Conservation (phyloP, 2,888 invertebrate species). For the Drosophila histrio region DNA sequence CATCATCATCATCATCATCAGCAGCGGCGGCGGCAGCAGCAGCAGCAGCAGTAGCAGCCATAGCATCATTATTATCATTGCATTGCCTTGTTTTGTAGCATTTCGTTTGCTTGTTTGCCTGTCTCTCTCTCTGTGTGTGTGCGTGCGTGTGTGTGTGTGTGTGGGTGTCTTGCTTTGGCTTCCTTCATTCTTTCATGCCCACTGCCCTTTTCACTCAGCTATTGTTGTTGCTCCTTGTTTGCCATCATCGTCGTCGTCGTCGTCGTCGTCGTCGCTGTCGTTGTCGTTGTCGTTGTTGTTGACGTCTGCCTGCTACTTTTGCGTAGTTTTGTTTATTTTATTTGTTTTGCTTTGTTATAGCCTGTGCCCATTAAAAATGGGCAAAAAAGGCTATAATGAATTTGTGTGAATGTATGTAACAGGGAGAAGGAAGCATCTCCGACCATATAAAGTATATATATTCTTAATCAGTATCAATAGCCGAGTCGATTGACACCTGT, state of each 20-base stretch:
- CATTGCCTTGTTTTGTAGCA: slow-evolving; percentile 48
- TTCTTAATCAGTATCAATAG: too few species aligned
- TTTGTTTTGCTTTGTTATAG: slow-evolving; percentile 79
- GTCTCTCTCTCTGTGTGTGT: slow-evolving; percentile 33
- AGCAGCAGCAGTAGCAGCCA: background rate
- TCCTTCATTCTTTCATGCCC: slow-evolving; percentile 40
- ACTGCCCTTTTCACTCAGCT: slow-evolving; percentile 21
- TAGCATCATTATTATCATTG: slow-evolving; percentile 39
- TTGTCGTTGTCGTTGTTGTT: slow-evolving; percentile 59
- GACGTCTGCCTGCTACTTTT: slow-evolving; percentile 73
- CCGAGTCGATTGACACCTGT: too few species aligned
- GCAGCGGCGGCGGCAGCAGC: too few species aligned
- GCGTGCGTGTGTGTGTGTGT: slow-evolving; percentile 25
- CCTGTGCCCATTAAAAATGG: too few species aligned
- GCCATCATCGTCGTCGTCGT: slow-evolving; percentile 51
- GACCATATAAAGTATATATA: too few species aligned
- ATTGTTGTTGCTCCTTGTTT: slow-evolving; percentile 64
- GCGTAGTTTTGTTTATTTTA: slow-evolving; percentile 78
- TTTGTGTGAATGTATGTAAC: too few species aligned
- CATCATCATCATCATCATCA: slow-evolving; percentile 44
- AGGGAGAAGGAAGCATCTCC: too few species aligned
- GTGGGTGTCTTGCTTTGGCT: slow-evolving; percentile 58
- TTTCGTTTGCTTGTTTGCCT: slow-evolving; percentile 44
- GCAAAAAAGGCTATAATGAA: too few species aligned
- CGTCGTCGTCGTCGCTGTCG: slow-evolving; percentile 25